A percentile compares a stretch with the other conserved stretches of the same genome.
phyloP scores from a whole-genome alignment of 2,113 vertebrate genomes.

The Ptyas mucosa region DNA sequence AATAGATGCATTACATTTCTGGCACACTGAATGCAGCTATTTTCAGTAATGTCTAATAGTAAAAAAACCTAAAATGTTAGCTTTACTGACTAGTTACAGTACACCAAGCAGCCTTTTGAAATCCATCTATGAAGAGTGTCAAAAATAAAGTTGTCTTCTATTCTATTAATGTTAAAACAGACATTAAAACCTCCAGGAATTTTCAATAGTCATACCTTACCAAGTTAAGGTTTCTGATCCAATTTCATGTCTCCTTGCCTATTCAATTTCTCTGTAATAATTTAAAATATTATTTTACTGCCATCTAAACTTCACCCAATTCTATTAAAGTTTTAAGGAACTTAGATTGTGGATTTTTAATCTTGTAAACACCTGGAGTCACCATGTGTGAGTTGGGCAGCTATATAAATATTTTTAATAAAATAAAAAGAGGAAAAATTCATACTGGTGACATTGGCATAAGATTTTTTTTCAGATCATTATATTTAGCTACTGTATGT shows the following conservation, averaged over 20 bases:
- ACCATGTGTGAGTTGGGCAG: not conserved
- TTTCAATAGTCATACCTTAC: not conserved
- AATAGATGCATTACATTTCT: not conserved
- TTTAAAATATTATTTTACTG: not conserved
- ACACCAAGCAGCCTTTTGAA: not conserved
- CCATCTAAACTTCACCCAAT: not conserved
- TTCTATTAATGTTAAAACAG: not conserved
- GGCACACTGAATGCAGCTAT: not conserved
- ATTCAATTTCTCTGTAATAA: not conserved
- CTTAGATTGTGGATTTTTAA: not conserved
- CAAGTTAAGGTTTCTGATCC: not conserved
- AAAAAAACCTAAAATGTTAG: not conserved
- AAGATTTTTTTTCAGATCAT: not conserved
- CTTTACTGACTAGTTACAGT: not conserved
- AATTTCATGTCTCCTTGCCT: not conserved
- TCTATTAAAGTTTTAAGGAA: not conserved
- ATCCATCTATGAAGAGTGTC: not conserved
- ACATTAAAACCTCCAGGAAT: not conserved
- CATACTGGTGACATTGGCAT: not conserved
- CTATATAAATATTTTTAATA: not conserved
- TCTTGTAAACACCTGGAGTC: not conserved
- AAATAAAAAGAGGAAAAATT: not conserved
- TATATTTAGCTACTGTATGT: not conserved
- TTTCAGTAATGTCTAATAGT: not conserved
- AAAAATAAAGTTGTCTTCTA: not conserved